A percentile compares a stretch with the other conserved stretches of the same genome.
These are phyloP conservation scores for Ascidia mentula DNA, from an alignment of 23 tunicate genomes.

Conservation along the genomic window DNA sequence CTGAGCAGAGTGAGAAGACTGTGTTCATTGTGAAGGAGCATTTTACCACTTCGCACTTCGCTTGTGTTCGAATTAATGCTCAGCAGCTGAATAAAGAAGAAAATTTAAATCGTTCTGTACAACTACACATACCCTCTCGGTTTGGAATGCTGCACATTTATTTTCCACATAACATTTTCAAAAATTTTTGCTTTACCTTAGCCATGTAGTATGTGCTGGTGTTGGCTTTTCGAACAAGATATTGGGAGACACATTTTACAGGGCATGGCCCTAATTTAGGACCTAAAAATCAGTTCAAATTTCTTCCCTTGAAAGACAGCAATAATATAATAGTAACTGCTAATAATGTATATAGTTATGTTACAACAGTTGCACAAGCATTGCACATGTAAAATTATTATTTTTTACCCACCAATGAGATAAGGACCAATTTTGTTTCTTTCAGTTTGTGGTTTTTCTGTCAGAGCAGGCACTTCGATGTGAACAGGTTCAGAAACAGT, in stretches of 20 bases:
- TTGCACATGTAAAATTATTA: background rate
- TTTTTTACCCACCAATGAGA: background rate
- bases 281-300: slow-evolving; percentile 6
- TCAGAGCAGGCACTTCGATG: too few species aligned
- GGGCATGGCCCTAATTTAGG: slow-evolving; percentile 56
- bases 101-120: too few species aligned
- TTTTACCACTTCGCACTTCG: slow-evolving; percentile 62
- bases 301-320: background rate
- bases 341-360: too few species aligned
- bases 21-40: slow-evolving; percentile 81
- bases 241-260: slow-evolving; percentile 74
- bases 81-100: slow-evolving; percentile 7
- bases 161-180: too few species aligned
- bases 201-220: slow-evolving; percentile 70
- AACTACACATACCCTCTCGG: too few species aligned
- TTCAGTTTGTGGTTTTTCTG: background rate
- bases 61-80: slow-evolving; percentile 28
- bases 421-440: background rate
- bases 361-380: too few species aligned
- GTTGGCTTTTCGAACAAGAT: slow-evolving; percentile 56
- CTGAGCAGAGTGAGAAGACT: slow-evolving; percentile 52
- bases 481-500: too few species aligned
- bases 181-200: too few species aligned
- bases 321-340: background rate
- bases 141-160: too few species aligned